phyloP scores from a whole-genome alignment of 2,888 invertebrate genomes.

The Hydrotaea cyrtoneurina region DNA sequence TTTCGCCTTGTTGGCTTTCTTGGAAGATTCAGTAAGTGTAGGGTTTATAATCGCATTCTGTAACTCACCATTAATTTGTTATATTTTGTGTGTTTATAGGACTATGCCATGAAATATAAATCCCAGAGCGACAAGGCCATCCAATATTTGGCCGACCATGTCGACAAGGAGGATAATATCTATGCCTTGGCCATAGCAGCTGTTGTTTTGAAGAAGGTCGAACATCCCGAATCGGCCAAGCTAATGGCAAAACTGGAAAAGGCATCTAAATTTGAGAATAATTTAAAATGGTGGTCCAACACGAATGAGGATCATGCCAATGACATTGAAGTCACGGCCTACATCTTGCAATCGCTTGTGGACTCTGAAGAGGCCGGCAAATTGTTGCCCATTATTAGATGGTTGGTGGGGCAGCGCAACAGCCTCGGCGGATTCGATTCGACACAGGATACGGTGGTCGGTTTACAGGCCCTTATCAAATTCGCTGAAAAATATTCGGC shows the following conservation, averaged over 20 bases:
- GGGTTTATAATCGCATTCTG: too few species aligned
- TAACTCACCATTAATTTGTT: neutral
- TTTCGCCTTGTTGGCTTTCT: constrained; percentile 88
- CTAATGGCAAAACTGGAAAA: constrained; percentile 83
- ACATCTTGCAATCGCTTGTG: constrained; percentile 88
- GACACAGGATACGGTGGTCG: constrained; percentile 90
- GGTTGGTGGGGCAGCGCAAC: constrained; percentile 87
- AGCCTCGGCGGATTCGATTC: constrained; percentile 88
- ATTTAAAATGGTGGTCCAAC: constrained; percentile 88
- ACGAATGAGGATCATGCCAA: constrained; percentile 83
- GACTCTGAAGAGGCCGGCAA: constrained; percentile 75
- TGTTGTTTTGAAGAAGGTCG: constrained; percentile 88
- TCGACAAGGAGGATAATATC: constrained; percentile 85
- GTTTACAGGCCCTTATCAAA: constrained; percentile 86
- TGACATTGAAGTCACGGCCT: constrained; percentile 91
- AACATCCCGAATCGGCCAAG: constrained; percentile 86
- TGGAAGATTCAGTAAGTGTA: constrained; percentile 84
- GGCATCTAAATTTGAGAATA: constrained; percentile 78
- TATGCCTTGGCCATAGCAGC: constrained; percentile 90
- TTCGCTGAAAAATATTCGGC: constrained; percentile 83
- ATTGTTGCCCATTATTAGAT: constrained; percentile 84
- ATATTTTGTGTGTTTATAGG: constrained; percentile 64
- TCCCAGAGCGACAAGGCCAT: constrained; percentile 88
- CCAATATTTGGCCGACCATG: constrained; percentile 86
- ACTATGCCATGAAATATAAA: constrained; percentile 81